These are phyloP conservation scores for Acanthosepion pharaonis DNA, from an alignment of 2,888 invertebrate species.

Conservation along the genomic window DNA sequence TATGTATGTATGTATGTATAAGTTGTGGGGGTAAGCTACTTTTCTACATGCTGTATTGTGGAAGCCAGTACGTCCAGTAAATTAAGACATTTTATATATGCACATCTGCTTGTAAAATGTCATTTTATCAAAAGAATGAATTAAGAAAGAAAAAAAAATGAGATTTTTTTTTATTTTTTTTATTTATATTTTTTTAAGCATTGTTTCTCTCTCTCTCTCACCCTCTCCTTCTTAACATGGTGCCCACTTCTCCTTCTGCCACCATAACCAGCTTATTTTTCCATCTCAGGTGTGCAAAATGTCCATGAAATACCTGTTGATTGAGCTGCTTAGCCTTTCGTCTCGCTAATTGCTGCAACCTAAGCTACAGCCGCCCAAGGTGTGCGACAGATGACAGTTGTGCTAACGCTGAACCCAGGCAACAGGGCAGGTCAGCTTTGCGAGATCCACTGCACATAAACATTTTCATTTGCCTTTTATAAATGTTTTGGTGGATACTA, in stretches of 20 bases:
- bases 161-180: background rate
- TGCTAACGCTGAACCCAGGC: background rate
- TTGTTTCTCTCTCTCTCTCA: background rate
- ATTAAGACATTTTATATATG: background rate
- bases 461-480: background rate
- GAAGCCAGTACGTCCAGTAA: background rate
- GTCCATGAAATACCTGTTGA: constrained; percentile 33
- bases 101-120: background rate
- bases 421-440: background rate
- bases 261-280: background rate
- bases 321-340: constrained; percentile 23
- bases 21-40: background rate
- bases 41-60: background rate
- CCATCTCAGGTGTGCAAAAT: background rate
- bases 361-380: constrained; percentile 12
- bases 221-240: no score
- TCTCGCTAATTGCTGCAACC: constrained; percentile 11
- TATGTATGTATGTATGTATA: background rate
- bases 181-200: background rate
- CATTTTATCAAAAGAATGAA: background rate
- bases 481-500: background rate
- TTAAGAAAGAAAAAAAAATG: background rate
- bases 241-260: background rate
- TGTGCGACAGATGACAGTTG: background rate
- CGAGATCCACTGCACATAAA: background rate